Evolutionary conservation across 1,140 invertebrate species (phyloP).

Genomic region (Prorops nasuta): DNA sequence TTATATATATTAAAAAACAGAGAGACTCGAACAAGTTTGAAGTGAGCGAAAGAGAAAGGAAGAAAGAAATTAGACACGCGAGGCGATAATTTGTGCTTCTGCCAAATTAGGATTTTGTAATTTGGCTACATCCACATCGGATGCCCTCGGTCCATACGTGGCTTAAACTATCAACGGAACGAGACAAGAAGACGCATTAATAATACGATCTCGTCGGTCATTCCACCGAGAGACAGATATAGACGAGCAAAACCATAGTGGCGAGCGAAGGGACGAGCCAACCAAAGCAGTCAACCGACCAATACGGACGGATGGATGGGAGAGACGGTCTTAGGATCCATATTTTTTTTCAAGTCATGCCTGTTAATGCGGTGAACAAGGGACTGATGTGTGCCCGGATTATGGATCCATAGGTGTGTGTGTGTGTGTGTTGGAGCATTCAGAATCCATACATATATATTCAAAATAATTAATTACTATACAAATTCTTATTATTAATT

Average conservation of each 20-base stretch:
- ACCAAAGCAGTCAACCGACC: no score
- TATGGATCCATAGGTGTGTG: constrained; percentile 31
- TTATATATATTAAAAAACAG: no score
- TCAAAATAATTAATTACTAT: no score
- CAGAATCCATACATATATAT: constrained; percentile 18
- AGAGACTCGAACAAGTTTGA: no score
- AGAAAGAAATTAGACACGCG: no score
- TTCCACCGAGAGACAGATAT: constrained; percentile 26
- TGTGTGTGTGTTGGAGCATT: no score
- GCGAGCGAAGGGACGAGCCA: constrained; percentile 32
- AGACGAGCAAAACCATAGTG: no score
- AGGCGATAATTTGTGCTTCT: no score
- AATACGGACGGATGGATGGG: no score
- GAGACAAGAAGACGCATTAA: constrained; percentile 41
- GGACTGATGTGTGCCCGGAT: constrained; percentile 10
- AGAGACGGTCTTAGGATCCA: constrained; percentile 45
- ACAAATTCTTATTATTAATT: no score
- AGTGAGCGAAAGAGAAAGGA: no score
- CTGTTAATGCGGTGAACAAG: constrained; percentile 49
- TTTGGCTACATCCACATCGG: constrained; percentile 17
- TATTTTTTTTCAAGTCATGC: constrained; percentile 54
- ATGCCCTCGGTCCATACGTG: not conserved
- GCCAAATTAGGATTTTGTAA: constrained; percentile 29
- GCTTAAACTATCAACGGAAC: constrained; percentile 35
- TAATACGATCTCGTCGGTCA: constrained; percentile 39